Percentiles rank a stretch among this genome's conserved stretches.
phyloP scores from a whole-genome alignment of 2,113 vertebrate species.

The Pseudonaja textilis region DNA sequence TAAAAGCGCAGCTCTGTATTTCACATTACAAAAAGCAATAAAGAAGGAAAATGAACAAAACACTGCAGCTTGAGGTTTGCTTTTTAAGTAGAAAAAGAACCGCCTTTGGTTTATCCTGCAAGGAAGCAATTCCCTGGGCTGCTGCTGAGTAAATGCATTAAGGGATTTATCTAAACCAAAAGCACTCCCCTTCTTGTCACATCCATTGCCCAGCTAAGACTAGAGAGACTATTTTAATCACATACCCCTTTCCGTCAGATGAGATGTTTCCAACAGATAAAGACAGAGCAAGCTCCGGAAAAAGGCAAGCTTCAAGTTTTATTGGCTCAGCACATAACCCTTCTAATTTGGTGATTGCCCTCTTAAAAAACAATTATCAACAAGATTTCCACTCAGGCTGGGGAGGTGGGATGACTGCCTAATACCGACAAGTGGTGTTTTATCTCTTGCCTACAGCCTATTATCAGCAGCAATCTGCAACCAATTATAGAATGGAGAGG shows the following conservation, averaged over 20 bases:
- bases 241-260: not conserved
- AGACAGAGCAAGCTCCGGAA: not conserved
- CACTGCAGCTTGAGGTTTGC: constrained; percentile 55
- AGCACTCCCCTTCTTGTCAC: not conserved
- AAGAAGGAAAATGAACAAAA: constrained; percentile 14
- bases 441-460: not conserved
- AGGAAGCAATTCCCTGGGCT: constrained; percentile 56
- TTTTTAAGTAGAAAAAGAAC: constrained; percentile 67
- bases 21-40: constrained; percentile 8
- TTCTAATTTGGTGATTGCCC: not conserved
- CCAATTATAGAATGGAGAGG: not conserved
- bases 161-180: constrained; percentile 28
- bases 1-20: not conserved
- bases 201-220: not conserved
- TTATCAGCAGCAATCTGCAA: not conserved
- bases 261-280: not conserved
- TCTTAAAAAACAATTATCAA: not conserved
- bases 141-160: constrained; percentile 41
- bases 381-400: not conserved
- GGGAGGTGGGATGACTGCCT: not conserved
- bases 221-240: not conserved
- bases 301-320: not conserved
- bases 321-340: not conserved
- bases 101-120: constrained; percentile 74
- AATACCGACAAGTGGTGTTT: not conserved